Base-by-base conservation (phyloP, 2,797 vertebrate genomes). In the Pyrocephalus nanus region DNA sequence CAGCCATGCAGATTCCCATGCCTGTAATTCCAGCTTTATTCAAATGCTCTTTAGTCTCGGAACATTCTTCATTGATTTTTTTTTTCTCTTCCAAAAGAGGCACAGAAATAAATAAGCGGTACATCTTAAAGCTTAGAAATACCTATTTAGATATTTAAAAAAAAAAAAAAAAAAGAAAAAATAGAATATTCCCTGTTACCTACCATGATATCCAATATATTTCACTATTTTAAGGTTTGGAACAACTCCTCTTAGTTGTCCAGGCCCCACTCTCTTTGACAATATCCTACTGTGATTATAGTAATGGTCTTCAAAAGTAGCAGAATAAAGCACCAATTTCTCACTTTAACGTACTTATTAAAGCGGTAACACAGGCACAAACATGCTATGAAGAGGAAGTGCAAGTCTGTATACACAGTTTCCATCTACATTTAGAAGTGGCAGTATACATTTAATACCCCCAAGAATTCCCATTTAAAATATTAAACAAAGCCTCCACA, bases 21-120 rank as follows among this genome's bases (percentile, higher is more conserved):
- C 88, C 93, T 96, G 62, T 92, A 96, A 95, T 96, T 94, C 67
- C 54, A 90, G 54, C 83, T 89, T 95, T 95, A 94, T 90, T 97
- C 87, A 91, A 96, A 95, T 85, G 70, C 90, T 89, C 67, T 84
- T 90, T 81, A 87, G 86, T 73, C 40, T 82, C 77, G 73, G 36
- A 67, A 62, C 30, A 64, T 65, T 94, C 80, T 76, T 95, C 55
- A 93, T 32, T 72, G 84, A 86, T 83, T 94, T 79, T 73, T 79
- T 72, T 78, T 65, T 77, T 29, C 91, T 89, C 66, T 81, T 21
- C 21, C 36, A 51, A 29, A 95, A 79, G 66, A 73, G 36, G 22
- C 50, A 88, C 1, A 81, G 32, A 79, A 76, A 76, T 69, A 91
- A 73, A 15, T 32, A 73, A 43, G 16, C 0, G 4, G 42, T 50